Conservation (phyloP, 2,797 vertebrate genomes). For the Myotis planiceps region DNA sequence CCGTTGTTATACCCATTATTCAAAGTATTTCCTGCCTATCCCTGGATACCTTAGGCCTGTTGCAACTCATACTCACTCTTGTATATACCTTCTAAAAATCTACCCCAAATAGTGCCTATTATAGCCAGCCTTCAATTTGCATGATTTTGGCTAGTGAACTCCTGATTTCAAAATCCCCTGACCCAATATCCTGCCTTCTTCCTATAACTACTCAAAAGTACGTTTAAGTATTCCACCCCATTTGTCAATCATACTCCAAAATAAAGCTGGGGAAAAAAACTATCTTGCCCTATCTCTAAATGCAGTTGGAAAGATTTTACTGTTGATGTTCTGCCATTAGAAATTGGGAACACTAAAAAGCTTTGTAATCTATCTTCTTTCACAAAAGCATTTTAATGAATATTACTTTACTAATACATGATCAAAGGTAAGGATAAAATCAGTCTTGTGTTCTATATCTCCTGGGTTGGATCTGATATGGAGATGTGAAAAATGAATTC, state of each 20-base stretch:
- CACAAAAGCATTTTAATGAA: not conserved
- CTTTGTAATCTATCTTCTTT: not conserved
- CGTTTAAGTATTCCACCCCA: not conserved
- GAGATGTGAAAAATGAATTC: not conserved
- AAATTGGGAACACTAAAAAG: conserved; percentile 47
- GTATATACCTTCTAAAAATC: not conserved
- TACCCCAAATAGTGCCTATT: not conserved
- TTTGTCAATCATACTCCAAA: not conserved
- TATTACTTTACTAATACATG: not conserved
- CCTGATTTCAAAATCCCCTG: not conserved
- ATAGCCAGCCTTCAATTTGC: not conserved
- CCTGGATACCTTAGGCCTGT: not conserved
- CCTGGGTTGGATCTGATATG: not conserved
- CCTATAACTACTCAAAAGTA: not conserved
- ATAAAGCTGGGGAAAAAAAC: not conserved
- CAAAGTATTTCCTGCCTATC: not conserved
- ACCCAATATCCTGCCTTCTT: not conserved
- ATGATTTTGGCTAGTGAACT: not conserved
- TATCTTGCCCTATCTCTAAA: not conserved
- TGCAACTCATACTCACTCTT: not conserved
- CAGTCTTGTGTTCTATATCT: not conserved
- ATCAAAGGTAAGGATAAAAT: not conserved
- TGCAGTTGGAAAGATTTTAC: conserved; percentile 19
- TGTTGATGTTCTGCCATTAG: not conserved
- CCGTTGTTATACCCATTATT: not conserved